Evolutionary conservation across 2,113 vertebrate genomes (phyloP).

Genomic region (Kryptolebias marmoratus): DNA sequence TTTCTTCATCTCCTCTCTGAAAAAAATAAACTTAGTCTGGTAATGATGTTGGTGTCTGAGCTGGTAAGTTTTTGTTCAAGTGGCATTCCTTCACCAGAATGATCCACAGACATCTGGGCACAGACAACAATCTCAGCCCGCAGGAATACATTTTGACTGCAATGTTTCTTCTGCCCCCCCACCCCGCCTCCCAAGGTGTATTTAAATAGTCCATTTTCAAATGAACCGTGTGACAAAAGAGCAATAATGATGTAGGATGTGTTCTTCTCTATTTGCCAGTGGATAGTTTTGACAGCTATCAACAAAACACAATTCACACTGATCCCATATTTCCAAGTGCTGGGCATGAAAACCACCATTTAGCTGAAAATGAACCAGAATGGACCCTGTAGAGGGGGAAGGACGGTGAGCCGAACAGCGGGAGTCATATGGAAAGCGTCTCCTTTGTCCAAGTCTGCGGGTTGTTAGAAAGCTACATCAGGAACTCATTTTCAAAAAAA

Average conservation of each 20-base stretch:
- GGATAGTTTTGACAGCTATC: constrained; percentile 27
- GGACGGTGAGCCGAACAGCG: constrained; percentile 52
- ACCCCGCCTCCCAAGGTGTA: not conserved
- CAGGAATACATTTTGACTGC: constrained; percentile 59
- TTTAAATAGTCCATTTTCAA: too few species aligned
- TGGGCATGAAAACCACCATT: constrained; percentile 35
- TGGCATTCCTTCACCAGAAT: constrained; percentile 54
- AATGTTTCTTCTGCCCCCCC: too few species aligned
- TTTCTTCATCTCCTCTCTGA: not conserved
- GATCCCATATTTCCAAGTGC: constrained; percentile 15
- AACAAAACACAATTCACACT: constrained; percentile 5
- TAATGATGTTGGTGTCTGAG: constrained; percentile 5
- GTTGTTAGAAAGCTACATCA: constrained; percentile 55
- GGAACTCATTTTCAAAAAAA: constrained; percentile 36
- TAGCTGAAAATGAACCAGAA: constrained; percentile 67
- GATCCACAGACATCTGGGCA: constrained; percentile 73
- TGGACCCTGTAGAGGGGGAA: constrained; percentile 61
- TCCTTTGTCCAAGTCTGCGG: constrained; percentile 59
- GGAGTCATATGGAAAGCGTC: constrained; percentile 69
- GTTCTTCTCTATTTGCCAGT: constrained; percentile 22
- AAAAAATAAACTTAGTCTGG: not conserved
- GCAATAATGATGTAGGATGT: not conserved
- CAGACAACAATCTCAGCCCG: constrained; percentile 71
- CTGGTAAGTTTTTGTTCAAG: constrained; percentile 6
- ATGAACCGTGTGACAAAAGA: not conserved